Percentiles rank a stretch among this genome's conserved stretches.
These are phyloP conservation scores for Molossus alvarezi DNA, from an alignment of 2,797 vertebrate genomes.

Conservation along the genomic window DNA sequence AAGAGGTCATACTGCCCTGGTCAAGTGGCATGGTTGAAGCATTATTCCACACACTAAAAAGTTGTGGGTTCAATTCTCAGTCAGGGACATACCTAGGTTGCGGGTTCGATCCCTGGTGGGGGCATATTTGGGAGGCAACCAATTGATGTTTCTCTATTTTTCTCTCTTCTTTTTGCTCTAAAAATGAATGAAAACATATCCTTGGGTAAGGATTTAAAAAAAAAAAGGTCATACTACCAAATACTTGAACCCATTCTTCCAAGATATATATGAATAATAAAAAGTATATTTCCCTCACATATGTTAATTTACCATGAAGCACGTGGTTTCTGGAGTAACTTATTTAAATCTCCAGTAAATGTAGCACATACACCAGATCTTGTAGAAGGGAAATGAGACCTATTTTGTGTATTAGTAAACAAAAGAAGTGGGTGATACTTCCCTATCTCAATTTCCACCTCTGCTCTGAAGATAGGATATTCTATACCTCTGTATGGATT, in stretches of 20 bases:
- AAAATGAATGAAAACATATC: too few relatives aligned
- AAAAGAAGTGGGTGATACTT: neutral
- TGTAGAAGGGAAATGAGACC: neutral
- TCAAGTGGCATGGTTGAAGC: too few relatives aligned
- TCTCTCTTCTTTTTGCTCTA: too few relatives aligned
- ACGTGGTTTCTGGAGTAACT: neutral
- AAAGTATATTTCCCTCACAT: neutral
- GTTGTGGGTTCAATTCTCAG: too few relatives aligned
- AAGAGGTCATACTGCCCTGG: neutral
- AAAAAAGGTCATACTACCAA: neutral
- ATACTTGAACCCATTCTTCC: neutral
- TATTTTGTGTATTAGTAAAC: neutral
- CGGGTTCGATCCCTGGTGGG: too few relatives aligned
- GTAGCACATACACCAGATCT: neutral
- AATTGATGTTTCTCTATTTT: too few relatives aligned
- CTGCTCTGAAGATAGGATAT: neutral
- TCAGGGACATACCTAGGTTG: too few relatives aligned
- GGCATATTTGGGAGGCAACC: too few relatives aligned
- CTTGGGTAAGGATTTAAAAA: neutral
- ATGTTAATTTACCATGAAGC: neutral
- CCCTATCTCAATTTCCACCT: neutral
- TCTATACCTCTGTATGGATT: neutral
- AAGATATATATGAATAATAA: constrained; percentile 18
- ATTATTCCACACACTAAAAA: too few relatives aligned
- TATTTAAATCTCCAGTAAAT: constrained; percentile 32